A percentile compares a stretch with the other conserved stretches of the same genome.
phyloP scores from a whole-genome alignment of 2,888 invertebrate species.

The Plagodis dolabraria region DNA sequence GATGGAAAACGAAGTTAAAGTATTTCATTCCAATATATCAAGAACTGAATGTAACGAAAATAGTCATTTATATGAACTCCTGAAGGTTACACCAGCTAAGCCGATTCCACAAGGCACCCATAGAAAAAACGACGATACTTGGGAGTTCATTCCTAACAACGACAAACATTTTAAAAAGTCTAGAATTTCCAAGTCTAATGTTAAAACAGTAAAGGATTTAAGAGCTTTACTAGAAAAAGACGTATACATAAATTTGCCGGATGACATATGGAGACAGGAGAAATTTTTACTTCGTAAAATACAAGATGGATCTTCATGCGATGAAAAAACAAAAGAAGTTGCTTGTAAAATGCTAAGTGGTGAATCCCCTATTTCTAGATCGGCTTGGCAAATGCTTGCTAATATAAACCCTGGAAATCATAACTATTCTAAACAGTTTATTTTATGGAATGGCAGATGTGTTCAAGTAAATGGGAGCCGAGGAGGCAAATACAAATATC shows the following conservation, averaged over 20 bases:
- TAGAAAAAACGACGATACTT: slow-evolving; percentile 38
- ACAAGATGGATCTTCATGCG: slow-evolving; percentile 56
- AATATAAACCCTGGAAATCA: slow-evolving; percentile 69
- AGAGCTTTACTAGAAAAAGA: slow-evolving; percentile 68
- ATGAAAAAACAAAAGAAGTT: slow-evolving; percentile 61
- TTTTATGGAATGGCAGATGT: slow-evolving; percentile 65
- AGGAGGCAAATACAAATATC: slow-evolving; percentile 67
- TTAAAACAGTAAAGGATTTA: slow-evolving; percentile 71
- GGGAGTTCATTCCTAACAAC: slow-evolving; percentile 59
- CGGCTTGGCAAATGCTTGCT: slow-evolving; percentile 75
- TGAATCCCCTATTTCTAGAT: slow-evolving; percentile 62
- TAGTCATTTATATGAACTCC: slow-evolving; percentile 63
- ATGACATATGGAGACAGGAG: slow-evolving; percentile 66
- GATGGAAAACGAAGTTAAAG: slow-evolving; percentile 44
- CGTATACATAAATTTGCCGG: slow-evolving; percentile 53
- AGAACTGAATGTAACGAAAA: slow-evolving; percentile 48
- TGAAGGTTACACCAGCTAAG: slow-evolving; percentile 53
- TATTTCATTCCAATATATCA: slow-evolving; percentile 64
- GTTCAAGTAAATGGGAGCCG: slow-evolving; percentile 69
- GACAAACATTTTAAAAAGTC: slow-evolving; percentile 68
- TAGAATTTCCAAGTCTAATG: slow-evolving; percentile 64
- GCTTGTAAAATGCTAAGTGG: slow-evolving; percentile 62
- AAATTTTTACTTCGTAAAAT: slow-evolving; percentile 66
- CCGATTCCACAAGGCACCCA: slow-evolving; percentile 41
- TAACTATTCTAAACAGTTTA: slow-evolving; percentile 58